These are phyloP conservation scores for Amphiprion percula DNA, from an alignment of 2,113 vertebrate genomes.

Conservation along the genomic window DNA sequence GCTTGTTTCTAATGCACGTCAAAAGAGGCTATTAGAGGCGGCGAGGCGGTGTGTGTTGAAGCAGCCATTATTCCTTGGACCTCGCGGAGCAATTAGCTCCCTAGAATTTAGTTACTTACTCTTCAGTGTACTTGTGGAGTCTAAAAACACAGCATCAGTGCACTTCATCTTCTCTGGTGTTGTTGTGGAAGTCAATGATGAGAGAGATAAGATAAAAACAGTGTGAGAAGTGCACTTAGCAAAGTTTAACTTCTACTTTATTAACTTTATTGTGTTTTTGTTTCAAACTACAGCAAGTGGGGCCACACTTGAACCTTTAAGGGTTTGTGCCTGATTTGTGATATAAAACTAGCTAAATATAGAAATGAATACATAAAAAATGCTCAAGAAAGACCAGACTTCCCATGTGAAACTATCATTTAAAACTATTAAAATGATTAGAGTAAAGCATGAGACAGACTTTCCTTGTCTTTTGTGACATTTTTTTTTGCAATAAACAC, in stretches of 20 bases:
- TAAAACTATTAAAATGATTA: too few species aligned
- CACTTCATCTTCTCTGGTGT: conserved; percentile 46
- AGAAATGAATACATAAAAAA: too few species aligned
- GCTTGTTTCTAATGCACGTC: conserved; percentile 42
- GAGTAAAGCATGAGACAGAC: too few species aligned
- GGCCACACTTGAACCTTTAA: background rate
- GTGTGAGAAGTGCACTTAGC: conserved; percentile 22
- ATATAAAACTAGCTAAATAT: too few species aligned
- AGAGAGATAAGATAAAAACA: conserved; percentile 22
- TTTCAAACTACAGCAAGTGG: background rate
- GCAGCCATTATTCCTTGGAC: conserved; percentile 47
- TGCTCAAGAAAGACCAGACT: too few species aligned
- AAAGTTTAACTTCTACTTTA: conserved; percentile 28
- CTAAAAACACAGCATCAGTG: conserved; percentile 27
- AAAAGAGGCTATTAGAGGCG: conserved; percentile 32
- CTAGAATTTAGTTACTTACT: conserved; percentile 22
- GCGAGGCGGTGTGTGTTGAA: conserved; percentile 1
- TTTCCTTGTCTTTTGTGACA: too few species aligned
- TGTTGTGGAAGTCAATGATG: conserved; percentile 37
- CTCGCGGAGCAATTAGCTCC: conserved; percentile 60
- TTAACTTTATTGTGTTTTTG: conserved; percentile 19
- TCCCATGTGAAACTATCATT: too few species aligned
- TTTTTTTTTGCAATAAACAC: too few species aligned
- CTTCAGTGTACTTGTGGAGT: conserved; percentile 18
- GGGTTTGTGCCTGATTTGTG: too few species aligned